Base-by-base conservation (phyloP, 23 tunicate genomes). In the Phallusia fumigata region DNA sequence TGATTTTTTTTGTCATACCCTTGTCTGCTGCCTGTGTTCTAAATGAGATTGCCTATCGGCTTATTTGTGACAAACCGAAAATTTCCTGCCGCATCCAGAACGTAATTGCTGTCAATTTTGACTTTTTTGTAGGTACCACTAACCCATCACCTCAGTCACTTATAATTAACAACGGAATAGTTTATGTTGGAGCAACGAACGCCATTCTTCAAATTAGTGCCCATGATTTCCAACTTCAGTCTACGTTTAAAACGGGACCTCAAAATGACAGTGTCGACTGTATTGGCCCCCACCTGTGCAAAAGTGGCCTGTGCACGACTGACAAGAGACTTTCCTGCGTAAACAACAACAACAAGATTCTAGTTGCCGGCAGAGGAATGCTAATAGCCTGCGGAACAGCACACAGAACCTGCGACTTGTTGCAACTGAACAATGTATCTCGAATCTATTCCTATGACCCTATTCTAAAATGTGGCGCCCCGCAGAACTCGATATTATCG, bases 121-220 rank as follows among this genome's bases (percentile, higher is more conserved):
- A n/a, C n/a, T n/a, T 40, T 40, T 40, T 58, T 33, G 49, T 80
- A 83, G 86, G 31, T 15, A 10, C 51, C 0, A 51, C 49, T 16
- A 65, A 36, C 3, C 36, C 78, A 0, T 31, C 73, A 19, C 77
- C 64, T 24, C 88, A 84, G 53, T 24, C 82, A 11, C 53, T 84
- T 19, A 28, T 64, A 6, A 53, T 77, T 34, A 45, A 78, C 30
- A 72, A 84, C 30, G 76, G 81, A 36, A 80, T 35, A 19, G 32
- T 89, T 19, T 89, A 89, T 53, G 81, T 89, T 53, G 94, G 94
- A 52, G 88, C 94, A 33, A 89, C 94, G 47, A 89, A 89, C 35
- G 53, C 78, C 30, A 89, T 89, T 47, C 77, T 89, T 5, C 88
- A 89, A 74, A 33, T 89, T 35, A 32, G 78, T 21, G 24, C 52